These are phyloP conservation scores for Sebastes hubbsi DNA, from an alignment of 2,797 vertebrate genomes.

Conservation along the genomic window DNA sequence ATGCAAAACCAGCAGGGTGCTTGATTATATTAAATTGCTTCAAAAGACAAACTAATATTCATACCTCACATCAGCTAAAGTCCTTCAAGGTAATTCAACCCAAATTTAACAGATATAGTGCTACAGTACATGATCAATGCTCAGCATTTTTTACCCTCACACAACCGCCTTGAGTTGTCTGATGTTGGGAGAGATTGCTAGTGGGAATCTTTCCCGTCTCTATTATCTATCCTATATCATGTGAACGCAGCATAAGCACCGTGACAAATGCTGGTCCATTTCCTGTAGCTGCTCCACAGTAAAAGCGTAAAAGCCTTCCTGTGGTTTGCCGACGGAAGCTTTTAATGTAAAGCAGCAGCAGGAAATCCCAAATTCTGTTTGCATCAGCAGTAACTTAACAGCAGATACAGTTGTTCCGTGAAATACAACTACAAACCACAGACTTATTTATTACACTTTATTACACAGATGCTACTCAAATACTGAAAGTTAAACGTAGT, in stretches of 20 bases:
- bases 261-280: background rate
- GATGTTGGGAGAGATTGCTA: background rate
- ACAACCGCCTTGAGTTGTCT: background rate
- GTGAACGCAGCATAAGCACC: background rate
- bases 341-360: conserved; percentile 1
- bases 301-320: conserved; percentile 33
- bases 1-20: background rate
- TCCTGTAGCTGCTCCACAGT: conserved; percentile 28
- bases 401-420: background rate
- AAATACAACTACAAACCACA: background rate
- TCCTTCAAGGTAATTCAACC: background rate
- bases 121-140: background rate
- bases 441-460: background rate
- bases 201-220: background rate
- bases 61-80: background rate
- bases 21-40: background rate
- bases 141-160: background rate
- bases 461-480: background rate
- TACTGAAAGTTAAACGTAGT: background rate
- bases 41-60: background rate
- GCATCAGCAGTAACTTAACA: background rate
- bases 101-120: background rate
- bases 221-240: background rate
- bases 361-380: background rate
- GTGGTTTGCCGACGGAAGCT: conserved; percentile 30